A percentile compares a stretch with the other conserved stretches of the same genome.
These are phyloP conservation scores for Psophia crepitans DNA, from an alignment of 2,113 vertebrate genomes.

Conservation along the genomic window DNA sequence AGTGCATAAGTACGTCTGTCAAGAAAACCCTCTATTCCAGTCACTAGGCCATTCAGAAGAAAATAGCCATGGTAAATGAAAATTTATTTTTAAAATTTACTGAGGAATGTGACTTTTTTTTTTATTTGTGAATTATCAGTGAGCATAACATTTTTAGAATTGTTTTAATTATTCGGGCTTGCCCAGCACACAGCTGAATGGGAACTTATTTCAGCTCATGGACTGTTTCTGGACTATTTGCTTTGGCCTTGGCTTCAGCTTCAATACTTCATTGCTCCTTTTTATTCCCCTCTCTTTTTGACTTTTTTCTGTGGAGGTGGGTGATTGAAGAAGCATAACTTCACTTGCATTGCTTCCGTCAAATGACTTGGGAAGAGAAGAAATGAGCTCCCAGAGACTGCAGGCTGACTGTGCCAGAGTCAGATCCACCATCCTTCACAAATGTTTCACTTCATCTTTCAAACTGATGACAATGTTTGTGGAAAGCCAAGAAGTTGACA, in stretches of 20 bases:
- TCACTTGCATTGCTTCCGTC: background rate
- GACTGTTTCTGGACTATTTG: background rate
- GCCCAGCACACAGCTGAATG: background rate
- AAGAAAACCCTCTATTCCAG: background rate
- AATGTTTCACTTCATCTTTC: background rate
- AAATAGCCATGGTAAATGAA: background rate
- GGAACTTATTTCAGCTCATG: background rate
- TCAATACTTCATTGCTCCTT: background rate
- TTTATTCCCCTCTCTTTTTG: background rate
- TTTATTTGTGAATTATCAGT: background rate
- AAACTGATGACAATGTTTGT: background rate
- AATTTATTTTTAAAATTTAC: background rate
- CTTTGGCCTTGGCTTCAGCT: background rate
- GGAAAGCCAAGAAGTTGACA: background rate
- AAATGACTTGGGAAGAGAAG: background rate
- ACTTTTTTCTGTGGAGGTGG: background rate
- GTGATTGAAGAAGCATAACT: background rate
- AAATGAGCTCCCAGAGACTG: background rate
- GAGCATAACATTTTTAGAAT: background rate
- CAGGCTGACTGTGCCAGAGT: background rate
- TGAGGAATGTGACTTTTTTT: background rate
- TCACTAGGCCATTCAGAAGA: background rate
- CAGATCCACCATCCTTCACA: background rate
- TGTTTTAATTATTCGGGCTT: background rate
- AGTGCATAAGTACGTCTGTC: too few species aligned